Evolutionary conservation across 1,140 invertebrate species (phyloP).

Genomic region (Arctopsyche grandis): DNA sequence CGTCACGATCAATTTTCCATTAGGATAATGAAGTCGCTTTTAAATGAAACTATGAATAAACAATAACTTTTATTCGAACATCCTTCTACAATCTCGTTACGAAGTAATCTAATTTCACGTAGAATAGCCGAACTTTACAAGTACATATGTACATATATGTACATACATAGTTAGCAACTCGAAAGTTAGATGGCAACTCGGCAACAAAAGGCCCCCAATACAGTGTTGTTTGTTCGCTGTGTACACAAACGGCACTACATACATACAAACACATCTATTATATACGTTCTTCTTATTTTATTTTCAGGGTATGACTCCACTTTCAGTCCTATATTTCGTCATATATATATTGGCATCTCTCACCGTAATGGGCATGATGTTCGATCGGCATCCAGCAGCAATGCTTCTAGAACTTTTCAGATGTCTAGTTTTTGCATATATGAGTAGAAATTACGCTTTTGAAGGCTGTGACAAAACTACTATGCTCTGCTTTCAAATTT

Average conservation of each 20-base stretch:
- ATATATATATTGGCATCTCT: constrained; percentile 74
- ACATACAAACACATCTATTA: too few species aligned
- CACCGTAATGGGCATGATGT: constrained; percentile 76
- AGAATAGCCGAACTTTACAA: neutral
- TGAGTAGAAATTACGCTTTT: constrained; percentile 36
- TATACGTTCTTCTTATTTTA: constrained; percentile 11
- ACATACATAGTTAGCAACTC: neutral
- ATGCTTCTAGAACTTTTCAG: constrained; percentile 68
- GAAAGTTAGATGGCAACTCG: constrained; percentile 12
- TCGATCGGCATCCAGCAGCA: constrained; percentile 69
- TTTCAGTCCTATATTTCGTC: constrained; percentile 68
- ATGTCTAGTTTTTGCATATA: constrained; percentile 63
- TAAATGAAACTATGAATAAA: too few species aligned
- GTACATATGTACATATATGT: too few species aligned
- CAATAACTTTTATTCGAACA: too few species aligned
- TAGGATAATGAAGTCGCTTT: too few species aligned
- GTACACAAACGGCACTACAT: neutral
- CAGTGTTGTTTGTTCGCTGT: neutral
- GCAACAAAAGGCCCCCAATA: neutral
- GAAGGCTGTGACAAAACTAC: constrained; percentile 31
- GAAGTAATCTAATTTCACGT: constrained; percentile 11
- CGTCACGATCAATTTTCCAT: too few species aligned
- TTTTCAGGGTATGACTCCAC: constrained; percentile 70
- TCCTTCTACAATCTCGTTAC: neutral
- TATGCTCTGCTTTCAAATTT: constrained; percentile 46